These are phyloP conservation scores for Mythimna ferrago DNA, from an alignment of 2,888 invertebrate genomes.

Conservation along the genomic window DNA sequence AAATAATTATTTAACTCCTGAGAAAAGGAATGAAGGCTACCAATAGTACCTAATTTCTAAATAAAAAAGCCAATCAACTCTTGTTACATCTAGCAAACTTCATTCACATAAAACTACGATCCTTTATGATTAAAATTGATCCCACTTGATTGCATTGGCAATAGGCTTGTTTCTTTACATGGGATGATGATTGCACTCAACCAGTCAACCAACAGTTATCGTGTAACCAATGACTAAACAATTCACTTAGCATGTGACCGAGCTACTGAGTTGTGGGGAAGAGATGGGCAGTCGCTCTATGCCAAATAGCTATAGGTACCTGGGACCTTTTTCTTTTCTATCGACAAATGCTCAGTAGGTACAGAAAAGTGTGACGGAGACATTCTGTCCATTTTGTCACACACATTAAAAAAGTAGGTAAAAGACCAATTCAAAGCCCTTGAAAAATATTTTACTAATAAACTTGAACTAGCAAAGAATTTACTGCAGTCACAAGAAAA, in stretches of 20 bases:
- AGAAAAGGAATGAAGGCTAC: background rate
- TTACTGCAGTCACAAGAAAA: too few relatives aligned
- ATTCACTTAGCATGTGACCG: background rate
- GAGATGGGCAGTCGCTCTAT: background rate
- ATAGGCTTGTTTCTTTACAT: conserved; percentile 19
- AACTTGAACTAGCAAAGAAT: too few relatives aligned
- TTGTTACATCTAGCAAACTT: conserved; percentile 21
- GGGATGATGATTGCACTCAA: conserved; percentile 16
- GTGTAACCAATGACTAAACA: background rate
- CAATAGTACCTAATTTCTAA: background rate
- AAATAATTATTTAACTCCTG: background rate
- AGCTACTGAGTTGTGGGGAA: background rate
- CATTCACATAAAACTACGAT: conserved; percentile 22
- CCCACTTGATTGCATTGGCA: conserved; percentile 57
- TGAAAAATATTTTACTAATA: too few relatives aligned
- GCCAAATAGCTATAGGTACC: background rate
- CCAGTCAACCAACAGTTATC: background rate
- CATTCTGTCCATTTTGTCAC: too few relatives aligned
- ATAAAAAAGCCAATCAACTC: conserved; percentile 5
- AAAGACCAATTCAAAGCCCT: too few relatives aligned
- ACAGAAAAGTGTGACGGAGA: too few relatives aligned
- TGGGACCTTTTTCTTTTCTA: too few relatives aligned
- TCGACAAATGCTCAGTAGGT: too few relatives aligned
- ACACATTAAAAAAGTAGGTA: too few relatives aligned
- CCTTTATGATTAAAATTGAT: conserved; percentile 55